Conservation (phyloP, 2,113 vertebrate species). For the Dipodomys merriami region DNA sequence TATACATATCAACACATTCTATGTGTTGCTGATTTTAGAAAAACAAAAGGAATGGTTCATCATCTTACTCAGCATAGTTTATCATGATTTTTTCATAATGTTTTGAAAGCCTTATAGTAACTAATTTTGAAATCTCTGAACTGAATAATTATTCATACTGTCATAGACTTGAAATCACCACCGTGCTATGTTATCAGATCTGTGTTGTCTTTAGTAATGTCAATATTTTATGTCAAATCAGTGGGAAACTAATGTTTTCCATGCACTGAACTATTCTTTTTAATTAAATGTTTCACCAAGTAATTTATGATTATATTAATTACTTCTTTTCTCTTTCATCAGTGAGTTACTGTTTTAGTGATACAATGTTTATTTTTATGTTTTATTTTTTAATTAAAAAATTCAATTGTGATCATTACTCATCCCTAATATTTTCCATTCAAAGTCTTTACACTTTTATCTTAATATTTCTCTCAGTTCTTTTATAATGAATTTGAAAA, state of each 20-base stretch:
- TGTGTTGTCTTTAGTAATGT: not conserved
- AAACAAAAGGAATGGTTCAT: not conserved
- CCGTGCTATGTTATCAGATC: not conserved
- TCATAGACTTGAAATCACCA: too few species aligned
- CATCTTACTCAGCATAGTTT: not conserved
- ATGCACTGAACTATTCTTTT: not conserved
- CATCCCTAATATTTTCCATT: not conserved
- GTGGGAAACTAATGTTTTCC: constrained; percentile 32
- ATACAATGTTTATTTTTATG: not conserved
- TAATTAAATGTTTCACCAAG: not conserved
- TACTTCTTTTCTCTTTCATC: not conserved
- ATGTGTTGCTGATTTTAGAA: not conserved
- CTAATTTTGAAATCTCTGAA: constrained; percentile 19
- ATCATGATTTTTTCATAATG: not conserved
- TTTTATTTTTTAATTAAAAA: constrained; percentile 17
- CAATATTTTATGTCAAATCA: constrained; percentile 10
- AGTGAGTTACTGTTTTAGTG: not conserved
- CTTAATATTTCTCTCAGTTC: not conserved
- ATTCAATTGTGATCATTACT: constrained; percentile 3
- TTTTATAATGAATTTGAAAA: not conserved
- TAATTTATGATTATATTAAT: not conserved
- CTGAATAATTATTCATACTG: not conserved
- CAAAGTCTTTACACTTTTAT: not conserved
- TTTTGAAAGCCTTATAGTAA: not conserved
- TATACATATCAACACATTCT: not conserved